A percentile compares a stretch with the other conserved stretches of the same genome.
Evolutionary conservation across 2,888 invertebrate species (phyloP).

Genomic region (Nymphalis polychloros): DNA sequence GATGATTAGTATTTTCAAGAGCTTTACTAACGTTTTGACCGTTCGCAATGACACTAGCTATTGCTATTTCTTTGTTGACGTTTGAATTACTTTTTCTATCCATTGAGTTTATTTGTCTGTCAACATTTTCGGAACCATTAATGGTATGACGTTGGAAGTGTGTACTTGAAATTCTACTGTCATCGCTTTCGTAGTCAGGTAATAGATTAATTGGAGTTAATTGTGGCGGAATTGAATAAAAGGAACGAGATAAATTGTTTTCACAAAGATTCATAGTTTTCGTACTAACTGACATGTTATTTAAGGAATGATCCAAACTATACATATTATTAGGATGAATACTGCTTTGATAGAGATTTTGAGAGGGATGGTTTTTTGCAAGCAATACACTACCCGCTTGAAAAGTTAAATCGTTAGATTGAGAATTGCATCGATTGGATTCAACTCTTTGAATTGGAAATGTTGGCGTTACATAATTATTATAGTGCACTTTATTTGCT

Average conservation of each 20-base stretch:
- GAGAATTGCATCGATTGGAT: neutral
- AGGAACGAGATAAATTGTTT: neutral
- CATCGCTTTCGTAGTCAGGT: neutral
- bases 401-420: neutral
- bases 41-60: too few species aligned
- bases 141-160: neutral
- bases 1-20: neutral
- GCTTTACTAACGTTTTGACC: neutral
- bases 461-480: neutral
- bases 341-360: neutral
- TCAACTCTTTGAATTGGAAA: conserved; percentile 1
- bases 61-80: neutral
- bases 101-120: too few species aligned
- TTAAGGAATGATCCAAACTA: neutral
- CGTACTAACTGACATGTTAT: neutral
- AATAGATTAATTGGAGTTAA: neutral
- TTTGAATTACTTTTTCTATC: neutral
- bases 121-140: neutral
- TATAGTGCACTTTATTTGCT: neutral
- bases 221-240: neutral
- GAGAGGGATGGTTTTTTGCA: neutral
- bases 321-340: neutral
- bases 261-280: neutral
- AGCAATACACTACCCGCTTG: neutral
- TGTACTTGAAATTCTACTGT: neutral